Evolutionary conservation across 2,113 vertebrate species (phyloP).

Genomic region (Lampris megalopsis): DNA sequence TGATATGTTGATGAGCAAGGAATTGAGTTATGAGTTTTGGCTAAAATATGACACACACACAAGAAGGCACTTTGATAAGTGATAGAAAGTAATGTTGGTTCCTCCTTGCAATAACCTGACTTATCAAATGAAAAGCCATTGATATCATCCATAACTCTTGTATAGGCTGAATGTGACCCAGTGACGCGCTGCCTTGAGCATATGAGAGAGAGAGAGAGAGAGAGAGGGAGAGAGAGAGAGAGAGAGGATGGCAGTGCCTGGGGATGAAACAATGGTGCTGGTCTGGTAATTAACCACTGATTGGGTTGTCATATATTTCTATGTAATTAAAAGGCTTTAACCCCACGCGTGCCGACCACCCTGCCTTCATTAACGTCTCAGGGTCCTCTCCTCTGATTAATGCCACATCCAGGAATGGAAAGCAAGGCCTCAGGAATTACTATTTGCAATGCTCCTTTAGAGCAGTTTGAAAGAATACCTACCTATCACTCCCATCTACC

Average conservation of each 20-base stretch:
- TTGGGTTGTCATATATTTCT: conserved; percentile 30
- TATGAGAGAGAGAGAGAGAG: background rate
- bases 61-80: too few species aligned
- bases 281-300: conserved; percentile 35
- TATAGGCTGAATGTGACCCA: too few species aligned
- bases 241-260: too few species aligned
- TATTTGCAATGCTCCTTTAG: background rate
- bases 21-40: too few species aligned
- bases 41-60: too few species aligned
- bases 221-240: background rate
- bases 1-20: background rate
- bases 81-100: too few species aligned
- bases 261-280: background rate
- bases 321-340: conserved; percentile 54
- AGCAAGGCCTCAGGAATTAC: background rate
- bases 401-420: background rate
- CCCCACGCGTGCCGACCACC: conserved; percentile 20
- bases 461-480: background rate
- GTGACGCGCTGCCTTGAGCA: too few species aligned
- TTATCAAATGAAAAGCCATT: too few species aligned
- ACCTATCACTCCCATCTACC: too few species aligned
- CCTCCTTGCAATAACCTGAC: too few species aligned
- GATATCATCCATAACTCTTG: too few species aligned
- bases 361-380: conserved; percentile 23
- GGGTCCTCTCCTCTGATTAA: conserved; percentile 17